Evolutionary conservation across 2,797 vertebrate species (phyloP), one percentile per base, ranked within the genome.

Genomic region (Poecilia velifera): DNA sequence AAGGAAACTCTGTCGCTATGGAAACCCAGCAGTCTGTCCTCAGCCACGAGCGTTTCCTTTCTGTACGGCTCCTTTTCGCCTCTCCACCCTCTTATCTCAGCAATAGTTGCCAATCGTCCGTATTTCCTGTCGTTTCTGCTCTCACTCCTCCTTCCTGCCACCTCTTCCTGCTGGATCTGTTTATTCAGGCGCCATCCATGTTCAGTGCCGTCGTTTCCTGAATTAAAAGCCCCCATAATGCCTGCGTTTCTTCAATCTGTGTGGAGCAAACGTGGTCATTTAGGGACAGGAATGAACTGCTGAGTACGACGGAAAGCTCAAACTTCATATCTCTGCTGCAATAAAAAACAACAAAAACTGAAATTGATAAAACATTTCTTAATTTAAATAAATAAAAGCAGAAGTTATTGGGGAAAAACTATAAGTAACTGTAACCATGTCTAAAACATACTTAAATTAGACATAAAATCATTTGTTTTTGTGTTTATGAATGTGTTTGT

Each of bases 1-100:
- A 81, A 83, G 86, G 80, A 78, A 87, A 92, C 74, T 85, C 81
- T 41, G 93, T 94, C 85, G 68, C 91, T 91, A 94, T 93, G 92
- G 94, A 91, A 93, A 95, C 93, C 79, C 66, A 76, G 83, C 82
- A 76, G 89, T 88, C 85, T 76, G 77, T 89, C 81, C 88, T 68
- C 41, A 79, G 75, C 85, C 84, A 64, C 70, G 66, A 84, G 80
- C 84, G 20, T 83, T 86, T 91, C 84, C 76, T 88, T 13, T 83
- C 76, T 79, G 53, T 78, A 68, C 78, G 57, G 66, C 13, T 70
- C 36, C 76, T 78, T 79, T 77, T 76, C 86, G 64, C 47, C 73
- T 85, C 79, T 3, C 80, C 47, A 20, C 73, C 76, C 81, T 87
- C 86, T 87, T 81, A 83, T 87, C 89, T 83, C 90, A 84, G 86